A percentile compares a stretch with the other conserved stretches of the same genome.
Conservation (phyloP, 1,140 invertebrate genomes). For the Cardiocondyla obscurior region DNA sequence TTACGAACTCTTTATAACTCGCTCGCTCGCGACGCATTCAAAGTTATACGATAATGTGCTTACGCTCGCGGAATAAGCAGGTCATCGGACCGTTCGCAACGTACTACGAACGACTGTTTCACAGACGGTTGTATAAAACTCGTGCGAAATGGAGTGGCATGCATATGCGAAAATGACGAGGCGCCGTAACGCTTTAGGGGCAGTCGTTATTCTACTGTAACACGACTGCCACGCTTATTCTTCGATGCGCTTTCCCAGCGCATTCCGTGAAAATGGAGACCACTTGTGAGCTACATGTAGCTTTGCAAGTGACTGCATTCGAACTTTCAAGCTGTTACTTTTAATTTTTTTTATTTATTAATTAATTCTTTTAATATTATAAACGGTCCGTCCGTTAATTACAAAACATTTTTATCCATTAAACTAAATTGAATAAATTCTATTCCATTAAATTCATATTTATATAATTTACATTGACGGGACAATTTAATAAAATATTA, state of each 20-base stretch:
- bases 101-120: background rate
- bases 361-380: too few species aligned
- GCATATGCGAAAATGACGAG: slow-evolving; percentile 13
- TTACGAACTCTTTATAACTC: slow-evolving; percentile 33
- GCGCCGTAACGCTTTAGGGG: slow-evolving; percentile 2
- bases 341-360: too few species aligned
- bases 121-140: slow-evolving; percentile 28
- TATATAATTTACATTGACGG: background rate
- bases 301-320: background rate
- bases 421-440: too few species aligned
- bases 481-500: background rate
- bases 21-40: background rate
- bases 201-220: slow-evolving; percentile 13
- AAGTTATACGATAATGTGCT: slow-evolving; percentile 44
- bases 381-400: background rate
- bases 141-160: slow-evolving; percentile 20
- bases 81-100: slow-evolving; percentile 34
- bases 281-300: background rate
- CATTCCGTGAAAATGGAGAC: background rate
- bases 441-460: background rate
- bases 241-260: slow-evolving; percentile 25
- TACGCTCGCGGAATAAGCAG: slow-evolving; percentile 37
- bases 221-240: background rate
- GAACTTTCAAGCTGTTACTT: background rate
- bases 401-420: background rate